Base-by-base conservation (phyloP, 2,888 invertebrate genomes). In the Papilio gigon region DNA sequence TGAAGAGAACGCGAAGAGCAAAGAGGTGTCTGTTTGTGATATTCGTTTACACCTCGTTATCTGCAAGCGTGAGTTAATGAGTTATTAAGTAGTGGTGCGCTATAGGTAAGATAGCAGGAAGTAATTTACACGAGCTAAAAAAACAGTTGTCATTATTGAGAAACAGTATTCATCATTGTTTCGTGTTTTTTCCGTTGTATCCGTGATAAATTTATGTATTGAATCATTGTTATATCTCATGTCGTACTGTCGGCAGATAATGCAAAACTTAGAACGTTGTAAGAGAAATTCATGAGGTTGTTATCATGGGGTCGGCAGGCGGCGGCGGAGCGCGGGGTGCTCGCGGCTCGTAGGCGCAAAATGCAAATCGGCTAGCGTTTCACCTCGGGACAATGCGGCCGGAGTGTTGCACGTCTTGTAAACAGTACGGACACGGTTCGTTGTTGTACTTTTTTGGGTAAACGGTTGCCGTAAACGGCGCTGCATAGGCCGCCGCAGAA, bases 361-460 rank as follows among this genome's bases (percentile, higher is more conserved):
- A 91, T 90, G 89, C 85, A 90, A 91, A 90, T 89, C 75, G 78
- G 75, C 68, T 73, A 30, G 76, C 85, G 87, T 90, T 90, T 90
- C 89, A 86, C 88, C 82, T 78, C 82, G 83, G 82, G 84, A 90
- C 90, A 91, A 91, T 90, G 88, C 86, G 79, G 82, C 74, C 79
- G 81, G 78, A 83, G 90, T 92, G 92, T 91, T 84, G 86, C 80
- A 80, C 82, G 81, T 84, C 88, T 83, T 91, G 92, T 91, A 89
- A 92, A 91, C 91, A 90, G 80, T 83, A 76, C 80, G 77, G 84
- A 82, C 85, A 83, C 82, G 85, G 87, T 85, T 87, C 84, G 88
- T 85, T 86, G 90, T 88, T 88, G 88, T 88, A 90, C 92, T 91
- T 91, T 91, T 92, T 92, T 91, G 90, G 91, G 84, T 89, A 87